phyloP scores from a whole-genome alignment of 2,888 invertebrate species.

The Psylliodes chrysocephalus region DNA sequence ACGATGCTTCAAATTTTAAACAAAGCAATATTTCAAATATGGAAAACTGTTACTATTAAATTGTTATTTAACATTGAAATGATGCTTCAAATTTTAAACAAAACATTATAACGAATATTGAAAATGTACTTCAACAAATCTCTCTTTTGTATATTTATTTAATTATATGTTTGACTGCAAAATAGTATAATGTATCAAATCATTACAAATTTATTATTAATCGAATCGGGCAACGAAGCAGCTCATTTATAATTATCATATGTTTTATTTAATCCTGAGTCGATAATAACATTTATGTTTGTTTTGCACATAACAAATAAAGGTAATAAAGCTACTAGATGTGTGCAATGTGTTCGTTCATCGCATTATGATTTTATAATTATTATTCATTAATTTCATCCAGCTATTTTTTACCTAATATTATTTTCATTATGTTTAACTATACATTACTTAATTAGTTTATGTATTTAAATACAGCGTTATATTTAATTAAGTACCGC shows the following conservation, averaged over 20 bases:
- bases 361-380: background rate
- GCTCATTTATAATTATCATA: slow-evolving; percentile 3
- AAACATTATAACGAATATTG: background rate
- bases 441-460: too few relatives aligned
- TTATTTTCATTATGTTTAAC: too few relatives aligned
- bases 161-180: slow-evolving; percentile 5
- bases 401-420: too few relatives aligned
- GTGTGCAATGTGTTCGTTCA: background rate
- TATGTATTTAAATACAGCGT: too few relatives aligned
- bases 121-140: slow-evolving; percentile 2
- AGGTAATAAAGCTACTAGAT: background rate
- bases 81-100: background rate
- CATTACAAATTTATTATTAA: slow-evolving; percentile 5
- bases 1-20: too few relatives aligned
- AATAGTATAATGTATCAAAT: slow-evolving; percentile 4
- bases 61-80: background rate
- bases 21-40: too few relatives aligned
- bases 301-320: background rate
- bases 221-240: background rate
- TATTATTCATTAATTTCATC: too few relatives aligned
- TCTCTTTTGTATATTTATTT: background rate
- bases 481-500: too few relatives aligned
- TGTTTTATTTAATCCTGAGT: slow-evolving; percentile 7
- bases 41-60: too few relatives aligned
- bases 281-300: background rate